Base-by-base conservation (phyloP, 2,888 invertebrate species). In the Leptopilina myrica region DNA sequence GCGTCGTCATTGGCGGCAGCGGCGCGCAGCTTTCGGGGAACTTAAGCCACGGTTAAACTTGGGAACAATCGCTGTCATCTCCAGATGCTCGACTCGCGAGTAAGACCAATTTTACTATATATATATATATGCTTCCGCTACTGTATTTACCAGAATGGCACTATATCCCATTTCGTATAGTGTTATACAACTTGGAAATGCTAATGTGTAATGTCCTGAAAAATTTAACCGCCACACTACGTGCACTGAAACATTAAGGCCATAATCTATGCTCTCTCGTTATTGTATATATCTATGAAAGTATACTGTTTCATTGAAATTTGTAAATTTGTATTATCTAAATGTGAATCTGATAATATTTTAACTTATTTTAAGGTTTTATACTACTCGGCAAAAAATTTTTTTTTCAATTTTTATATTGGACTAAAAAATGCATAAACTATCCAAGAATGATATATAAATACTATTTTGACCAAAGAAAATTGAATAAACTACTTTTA, bases 61-160 rank as follows among this genome's bases (percentile, higher is more conserved):
- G 84, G 83, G 79, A 87, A 87, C 87, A 88, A 88, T 87, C 84
- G 85, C 86, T 88, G 89, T 88, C 88, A 87, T 84, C 84, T 76
- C 83, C 88, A 89, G 88, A 87, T 85, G 87, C 82, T 83, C 76
- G 11, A 56, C 53, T 73, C 33, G 56, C 33, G 56, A 56, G 33
- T 73, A 73, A 53, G 53, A 73, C 33, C 53, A 62, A 62, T 62
- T 62, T 62, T 56, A 33, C 9, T n/a, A n/a, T 46, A 67, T 46
- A 43, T 46, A 67, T 66, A 15, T 26, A 69, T 26, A 73, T 69
- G 0, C 73, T 56, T 20, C 33, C 49, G 9, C 49, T 69, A 53
- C 14, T 69, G 26, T 53, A 14, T 69, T 69, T 56, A 56, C 33
- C 53, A 33, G 33, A 53, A 69, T 69, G 53, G 53, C 53, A 56